phyloP scores from a whole-genome alignment of 2,888 invertebrate species.

The Tiliacea citrago region DNA sequence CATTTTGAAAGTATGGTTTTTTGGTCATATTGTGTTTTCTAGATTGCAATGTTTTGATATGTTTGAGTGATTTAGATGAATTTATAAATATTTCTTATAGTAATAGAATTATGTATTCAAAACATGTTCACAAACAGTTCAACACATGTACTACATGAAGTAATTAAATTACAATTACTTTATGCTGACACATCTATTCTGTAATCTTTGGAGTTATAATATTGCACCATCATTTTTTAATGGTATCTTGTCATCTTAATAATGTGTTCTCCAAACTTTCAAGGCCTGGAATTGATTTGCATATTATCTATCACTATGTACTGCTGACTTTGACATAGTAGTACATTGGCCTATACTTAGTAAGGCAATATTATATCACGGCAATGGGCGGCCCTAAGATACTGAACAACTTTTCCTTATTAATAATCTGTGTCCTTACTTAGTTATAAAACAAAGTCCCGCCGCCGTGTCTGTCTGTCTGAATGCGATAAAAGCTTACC shows the following conservation, averaged over 20 bases:
- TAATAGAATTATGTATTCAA: neutral
- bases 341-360: neutral
- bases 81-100: neutral
- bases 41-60: slow-evolving; percentile 10
- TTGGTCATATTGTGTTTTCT: neutral
- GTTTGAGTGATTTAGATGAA: neutral
- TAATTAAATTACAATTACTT: slow-evolving; percentile 24
- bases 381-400: too few species aligned
- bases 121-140: neutral
- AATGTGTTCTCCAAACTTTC: neutral
- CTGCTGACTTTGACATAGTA: neutral
- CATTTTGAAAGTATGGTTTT: neutral
- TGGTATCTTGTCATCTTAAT: neutral
- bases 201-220: neutral
- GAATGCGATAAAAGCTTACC: too few species aligned
- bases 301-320: neutral
- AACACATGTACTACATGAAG: neutral
- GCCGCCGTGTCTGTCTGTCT: too few species aligned
- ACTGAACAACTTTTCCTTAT: neutral
- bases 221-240: slow-evolving; percentile 33
- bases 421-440: neutral
- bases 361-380: neutral
- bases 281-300: neutral
- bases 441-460: neutral
- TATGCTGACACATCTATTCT: slow-evolving; percentile 10